A percentile compares a stretch with the other conserved stretches of the same genome.
These are phyloP conservation scores for Eristalinus sepulchralis DNA, from an alignment of 2,888 invertebrate species.

Conservation along the genomic window DNA sequence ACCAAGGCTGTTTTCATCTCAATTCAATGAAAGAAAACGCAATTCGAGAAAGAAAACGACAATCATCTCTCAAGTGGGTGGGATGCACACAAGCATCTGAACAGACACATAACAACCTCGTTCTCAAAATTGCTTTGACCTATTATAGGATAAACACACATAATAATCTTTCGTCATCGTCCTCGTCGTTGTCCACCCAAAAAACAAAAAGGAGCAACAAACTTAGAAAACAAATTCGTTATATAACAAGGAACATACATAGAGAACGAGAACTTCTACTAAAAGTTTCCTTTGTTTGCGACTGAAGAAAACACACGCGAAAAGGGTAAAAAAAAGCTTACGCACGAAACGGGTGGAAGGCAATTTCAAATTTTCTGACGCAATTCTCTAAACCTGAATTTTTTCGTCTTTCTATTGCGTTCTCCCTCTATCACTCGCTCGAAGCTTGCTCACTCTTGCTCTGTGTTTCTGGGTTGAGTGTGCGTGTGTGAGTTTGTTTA, in stretches of 20 bases:
- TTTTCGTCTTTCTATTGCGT: constrained; percentile 7
- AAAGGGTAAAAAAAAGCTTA: constrained; percentile 40
- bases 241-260: constrained; percentile 33
- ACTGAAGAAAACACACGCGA: background rate
- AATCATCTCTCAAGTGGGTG: constrained; percentile 19
- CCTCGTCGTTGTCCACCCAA: background rate
- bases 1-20: constrained; percentile 16
- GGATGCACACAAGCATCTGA: background rate
- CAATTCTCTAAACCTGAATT: constrained; percentile 74
- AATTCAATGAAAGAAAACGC: background rate
- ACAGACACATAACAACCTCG: constrained; percentile 39
- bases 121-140: constrained; percentile 31
- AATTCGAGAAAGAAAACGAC: background rate
- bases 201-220: constrained; percentile 47
- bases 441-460: background rate
- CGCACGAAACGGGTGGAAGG: constrained; percentile 50
- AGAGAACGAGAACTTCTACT: background rate
- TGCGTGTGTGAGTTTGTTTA: constrained; percentile 8
- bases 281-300: constrained; percentile 50
- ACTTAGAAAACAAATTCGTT: constrained; percentile 40
- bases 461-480: background rate
- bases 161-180: background rate
- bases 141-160: constrained; percentile 42
- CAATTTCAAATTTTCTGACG: constrained; percentile 76
- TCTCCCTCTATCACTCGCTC: background rate